Conservation (phyloP, 2,797 vertebrate genomes). For the Malurus leucopterus region DNA sequence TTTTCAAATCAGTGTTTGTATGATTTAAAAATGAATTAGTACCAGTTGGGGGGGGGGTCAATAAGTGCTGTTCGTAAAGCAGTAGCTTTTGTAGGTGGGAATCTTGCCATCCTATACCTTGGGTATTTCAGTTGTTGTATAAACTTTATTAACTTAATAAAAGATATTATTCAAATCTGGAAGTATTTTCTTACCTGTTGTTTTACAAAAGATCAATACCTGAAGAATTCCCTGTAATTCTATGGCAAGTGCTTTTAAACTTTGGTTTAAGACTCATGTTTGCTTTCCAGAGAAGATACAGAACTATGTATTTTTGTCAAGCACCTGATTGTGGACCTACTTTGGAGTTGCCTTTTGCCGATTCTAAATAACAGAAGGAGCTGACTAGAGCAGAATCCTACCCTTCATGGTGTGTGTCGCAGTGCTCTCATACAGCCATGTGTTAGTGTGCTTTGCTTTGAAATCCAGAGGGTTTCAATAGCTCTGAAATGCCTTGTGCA, state of each 20-base stretch:
- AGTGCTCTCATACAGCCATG: neutral
- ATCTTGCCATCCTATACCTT: neutral
- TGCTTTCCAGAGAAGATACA: neutral
- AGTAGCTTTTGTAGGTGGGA: neutral
- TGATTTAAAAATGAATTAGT: neutral
- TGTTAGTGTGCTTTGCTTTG: neutral
- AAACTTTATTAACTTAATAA: neutral
- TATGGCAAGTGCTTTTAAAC: neutral
- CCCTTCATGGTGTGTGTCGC: neutral
- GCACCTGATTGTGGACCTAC: neutral
- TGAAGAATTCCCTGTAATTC: neutral
- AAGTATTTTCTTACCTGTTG: neutral
- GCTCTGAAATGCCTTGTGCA: neutral
- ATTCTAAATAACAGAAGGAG: neutral
- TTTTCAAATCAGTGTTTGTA: neutral
- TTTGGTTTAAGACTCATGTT: neutral
- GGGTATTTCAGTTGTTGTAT: neutral
- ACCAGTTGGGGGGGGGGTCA: neutral
- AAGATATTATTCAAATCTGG: neutral
- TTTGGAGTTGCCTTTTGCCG: neutral
- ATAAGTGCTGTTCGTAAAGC: neutral
- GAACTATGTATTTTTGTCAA: neutral
- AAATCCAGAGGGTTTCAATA: neutral
- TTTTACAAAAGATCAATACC: neutral
- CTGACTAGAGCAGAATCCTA: neutral